Evolutionary conservation across 2,113 vertebrate species (phyloP), one percentile per base, ranked within the genome.

Genomic region (Neodontobutis hainanensis): DNA sequence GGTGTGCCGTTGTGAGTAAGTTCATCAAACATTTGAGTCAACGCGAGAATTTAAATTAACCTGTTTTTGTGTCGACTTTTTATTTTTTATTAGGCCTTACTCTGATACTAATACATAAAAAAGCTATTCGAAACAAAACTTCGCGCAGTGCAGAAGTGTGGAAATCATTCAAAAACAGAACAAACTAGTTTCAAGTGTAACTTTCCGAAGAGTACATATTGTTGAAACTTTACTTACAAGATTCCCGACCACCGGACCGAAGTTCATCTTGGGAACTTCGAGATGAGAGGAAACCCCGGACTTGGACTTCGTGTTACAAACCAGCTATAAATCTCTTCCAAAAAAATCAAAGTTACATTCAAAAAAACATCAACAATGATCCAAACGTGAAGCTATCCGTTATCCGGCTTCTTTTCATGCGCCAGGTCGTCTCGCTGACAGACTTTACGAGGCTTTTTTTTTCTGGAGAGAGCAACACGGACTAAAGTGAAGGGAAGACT

Each of bases 211-310:
- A 19, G n/a, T 5, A 59, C 4, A 43, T 14, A 27, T 61, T 2
- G 61, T 62, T 68, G 11, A 11, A 58, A 43, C 12, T 46, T 46
- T 46, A 11, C 4, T 6, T 16, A 16, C 52, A 70, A 85, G 42
- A 75, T 81, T 83, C 19, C 82, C 74, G 82, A 84, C 10, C 84
- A 65, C 59, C 74, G 82, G 74, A 70, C n/a, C 85, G 73, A 88
- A 85, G 87, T 82, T 89, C 90, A 91, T 91, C 80, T 85, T 85
- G 73, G 82, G 78, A 90, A 84, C 77, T 76, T 87, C 83, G 80
- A 27, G 81, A 68, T 68, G 78, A 75, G 60, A 80, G 65, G 51
- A 73, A 72, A 76, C 84, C 84, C 88, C 69, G 48, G 59, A 76
- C 40, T 65, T 59, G 49, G 52, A 70, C 43, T 32, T 70, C 60